These are phyloP conservation scores for Eubasilissa splendida DNA, from an alignment of 2,888 invertebrate species.

Conservation along the genomic window DNA sequence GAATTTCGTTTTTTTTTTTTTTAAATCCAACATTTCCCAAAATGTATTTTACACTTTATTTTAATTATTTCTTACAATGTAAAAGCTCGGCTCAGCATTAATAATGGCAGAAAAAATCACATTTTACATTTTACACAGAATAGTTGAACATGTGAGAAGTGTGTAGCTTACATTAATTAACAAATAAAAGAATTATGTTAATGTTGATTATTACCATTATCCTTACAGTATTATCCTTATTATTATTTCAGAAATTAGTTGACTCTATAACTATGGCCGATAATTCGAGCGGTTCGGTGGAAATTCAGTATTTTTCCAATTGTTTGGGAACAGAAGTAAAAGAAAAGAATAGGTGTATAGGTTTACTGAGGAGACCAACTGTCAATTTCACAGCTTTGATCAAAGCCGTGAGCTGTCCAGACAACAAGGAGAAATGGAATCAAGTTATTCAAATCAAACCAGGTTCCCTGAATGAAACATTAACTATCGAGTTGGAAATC, in stretches of 20 bases:
- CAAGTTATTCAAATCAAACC: constrained; percentile 78
- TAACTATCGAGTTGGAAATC: constrained; percentile 78
- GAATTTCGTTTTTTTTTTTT: no score
- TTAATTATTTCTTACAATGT: not conserved
- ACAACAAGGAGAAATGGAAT: constrained; percentile 66
- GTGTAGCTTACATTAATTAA: no score
- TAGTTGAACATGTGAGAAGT: no score
- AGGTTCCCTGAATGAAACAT: constrained; percentile 80
- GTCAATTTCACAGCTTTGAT: constrained; percentile 73
- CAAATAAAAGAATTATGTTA: no score
- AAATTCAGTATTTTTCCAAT: constrained; percentile 73
- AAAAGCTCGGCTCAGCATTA: no score
- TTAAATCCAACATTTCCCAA: no score
- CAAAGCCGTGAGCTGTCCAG: constrained; percentile 75
- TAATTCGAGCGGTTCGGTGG: constrained; percentile 66
- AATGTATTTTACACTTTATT: no score
- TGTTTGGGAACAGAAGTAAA: constrained; percentile 63
- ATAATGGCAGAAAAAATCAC: no score
- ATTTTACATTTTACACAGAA: no score
- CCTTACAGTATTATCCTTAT: no score
- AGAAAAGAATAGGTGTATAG: constrained; percentile 74
- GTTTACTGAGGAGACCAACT: constrained; percentile 73
- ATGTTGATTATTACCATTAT: no score
- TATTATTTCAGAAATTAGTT: constrained; percentile 66
- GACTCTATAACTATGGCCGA: constrained; percentile 67